These are phyloP conservation scores for Euleptes europaea DNA, from an alignment of 2,113 vertebrate species.

Conservation along the genomic window DNA sequence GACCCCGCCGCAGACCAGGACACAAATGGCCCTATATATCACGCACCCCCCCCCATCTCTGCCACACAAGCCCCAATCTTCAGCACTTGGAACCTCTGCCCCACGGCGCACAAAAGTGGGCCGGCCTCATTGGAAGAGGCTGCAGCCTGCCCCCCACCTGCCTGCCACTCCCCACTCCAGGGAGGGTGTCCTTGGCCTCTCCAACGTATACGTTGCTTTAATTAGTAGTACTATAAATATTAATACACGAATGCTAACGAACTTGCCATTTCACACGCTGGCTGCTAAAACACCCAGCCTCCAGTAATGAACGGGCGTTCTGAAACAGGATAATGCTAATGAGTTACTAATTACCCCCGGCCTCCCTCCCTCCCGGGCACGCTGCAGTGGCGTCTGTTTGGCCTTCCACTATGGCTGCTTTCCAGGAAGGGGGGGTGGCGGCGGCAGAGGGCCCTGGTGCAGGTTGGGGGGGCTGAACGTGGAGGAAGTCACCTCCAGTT, in stretches of 20 bases:
- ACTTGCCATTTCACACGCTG: neutral
- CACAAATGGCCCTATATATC: too few relatives aligned
- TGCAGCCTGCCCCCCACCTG: too few relatives aligned
- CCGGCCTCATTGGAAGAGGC: too few relatives aligned
- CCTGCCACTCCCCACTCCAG: too few relatives aligned
- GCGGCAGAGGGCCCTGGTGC: neutral
- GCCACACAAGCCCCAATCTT: too few relatives aligned
- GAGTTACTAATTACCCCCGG: neutral
- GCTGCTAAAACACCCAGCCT: neutral
- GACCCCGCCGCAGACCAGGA: too few relatives aligned
- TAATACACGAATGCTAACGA: neutral
- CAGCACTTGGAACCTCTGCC: too few relatives aligned
- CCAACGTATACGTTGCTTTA: neutral
- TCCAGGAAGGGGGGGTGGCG: rapidly evolving
- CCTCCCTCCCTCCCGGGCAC: neutral
- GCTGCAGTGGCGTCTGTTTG: neutral
- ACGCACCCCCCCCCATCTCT: too few relatives aligned
- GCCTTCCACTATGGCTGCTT: neutral
- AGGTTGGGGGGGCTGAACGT: neutral
- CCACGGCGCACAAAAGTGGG: too few relatives aligned
- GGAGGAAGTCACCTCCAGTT: too few relatives aligned
- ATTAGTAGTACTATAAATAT: neutral
- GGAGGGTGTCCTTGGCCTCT: too few relatives aligned
- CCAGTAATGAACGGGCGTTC: neutral
- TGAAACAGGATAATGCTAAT: neutral